These are phyloP conservation scores for Dicranocentrus wangi DNA, from an alignment of 2,888 invertebrate species.

Conservation along the genomic window DNA sequence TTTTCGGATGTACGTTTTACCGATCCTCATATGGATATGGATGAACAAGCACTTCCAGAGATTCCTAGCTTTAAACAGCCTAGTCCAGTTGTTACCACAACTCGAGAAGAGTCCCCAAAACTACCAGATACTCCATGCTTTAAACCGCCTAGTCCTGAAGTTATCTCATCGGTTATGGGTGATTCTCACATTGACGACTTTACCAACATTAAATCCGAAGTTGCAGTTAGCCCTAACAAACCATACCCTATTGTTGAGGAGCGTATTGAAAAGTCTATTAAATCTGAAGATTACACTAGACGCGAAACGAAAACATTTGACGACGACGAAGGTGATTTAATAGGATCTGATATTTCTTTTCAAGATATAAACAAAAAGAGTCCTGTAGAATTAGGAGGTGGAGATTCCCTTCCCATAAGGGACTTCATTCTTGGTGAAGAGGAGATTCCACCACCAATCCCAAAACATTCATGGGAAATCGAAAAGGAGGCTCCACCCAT, in stretches of 20 bases:
- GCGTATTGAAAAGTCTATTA: too few relatives aligned
- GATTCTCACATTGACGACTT: neutral
- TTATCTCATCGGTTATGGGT: neutral
- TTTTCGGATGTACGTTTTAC: conserved; percentile 8
- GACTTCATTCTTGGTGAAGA: conserved; percentile 21
- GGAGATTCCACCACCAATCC: conserved; percentile 64
- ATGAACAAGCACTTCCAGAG: conserved; percentile 40
- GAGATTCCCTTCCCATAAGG: conserved; percentile 29
- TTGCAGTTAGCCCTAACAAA: conserved; percentile 38
- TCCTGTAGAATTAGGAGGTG: conserved; percentile 44
- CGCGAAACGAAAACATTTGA: conserved; percentile 66
- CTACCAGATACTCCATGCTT: conserved; percentile 58
- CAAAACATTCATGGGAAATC: conserved; percentile 67
- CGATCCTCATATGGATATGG: conserved; percentile 36
- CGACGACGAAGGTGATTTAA: conserved; percentile 51
- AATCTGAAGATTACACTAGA: conserved; percentile 66
- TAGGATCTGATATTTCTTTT: conserved; percentile 13
- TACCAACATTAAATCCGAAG: conserved; percentile 18
- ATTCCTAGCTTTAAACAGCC: conserved; percentile 45
- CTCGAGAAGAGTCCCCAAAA: conserved; percentile 42
- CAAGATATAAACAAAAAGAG: conserved; percentile 32
- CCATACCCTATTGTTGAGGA: too few relatives aligned
- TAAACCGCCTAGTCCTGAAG: conserved; percentile 32
- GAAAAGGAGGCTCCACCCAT: conserved; percentile 59
- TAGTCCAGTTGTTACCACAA: conserved; percentile 32